Evolutionary conservation across 2,888 invertebrate species (phyloP), one percentile per base, ranked within the genome.

Genomic region (Asteroscopus sphinx): DNA sequence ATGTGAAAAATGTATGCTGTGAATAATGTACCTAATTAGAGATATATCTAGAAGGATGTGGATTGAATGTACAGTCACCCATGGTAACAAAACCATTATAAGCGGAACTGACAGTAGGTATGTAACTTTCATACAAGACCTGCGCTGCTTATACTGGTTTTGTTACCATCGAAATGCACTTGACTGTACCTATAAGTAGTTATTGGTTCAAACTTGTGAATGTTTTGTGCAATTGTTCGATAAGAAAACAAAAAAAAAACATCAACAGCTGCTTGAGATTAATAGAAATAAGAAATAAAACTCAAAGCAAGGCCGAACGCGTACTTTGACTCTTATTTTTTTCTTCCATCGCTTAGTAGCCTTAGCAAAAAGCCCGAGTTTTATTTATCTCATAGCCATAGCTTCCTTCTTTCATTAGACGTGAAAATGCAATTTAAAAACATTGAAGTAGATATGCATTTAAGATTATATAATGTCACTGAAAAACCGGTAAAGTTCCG

Each of bases 1-100:
- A 25, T 42, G 41, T 56, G 35, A 63, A 40, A 42, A 54, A 51
- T 51, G 33, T 47, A 48, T 53, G 57, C 60, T 68, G 75, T 74
- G 72, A 65, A 47, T 65, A 72, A 73, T 58, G 47, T 61, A 64
- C 45, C 44, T 67, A 49, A 54, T 58, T 55, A 59, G 30, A 45
- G 33, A 45, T 62, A 45, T 36, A 5, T 45, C 9, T 54, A 54
- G 33, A 52, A 25, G 33, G 33, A 55, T 44, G 13, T 46, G 28
- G 9, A 44, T 30, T 37, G 35, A 40, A 28, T 48, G 12, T 52
- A 16, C n/a, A n/a, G n/a, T n/a, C n/a, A n/a, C n/a, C n/a, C n/a
- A n/a, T n/a, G n/a, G n/a, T n/a, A n/a, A n/a, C n/a, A n/a, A n/a
- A n/a, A n/a, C n/a, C n/a, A n/a, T n/a, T n/a, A n/a, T n/a, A n/a